Percentiles rank a stretch among this genome's conserved stretches.
Evolutionary conservation across 2,888 invertebrate genomes (phyloP).

Genomic region (Xanthia togata): DNA sequence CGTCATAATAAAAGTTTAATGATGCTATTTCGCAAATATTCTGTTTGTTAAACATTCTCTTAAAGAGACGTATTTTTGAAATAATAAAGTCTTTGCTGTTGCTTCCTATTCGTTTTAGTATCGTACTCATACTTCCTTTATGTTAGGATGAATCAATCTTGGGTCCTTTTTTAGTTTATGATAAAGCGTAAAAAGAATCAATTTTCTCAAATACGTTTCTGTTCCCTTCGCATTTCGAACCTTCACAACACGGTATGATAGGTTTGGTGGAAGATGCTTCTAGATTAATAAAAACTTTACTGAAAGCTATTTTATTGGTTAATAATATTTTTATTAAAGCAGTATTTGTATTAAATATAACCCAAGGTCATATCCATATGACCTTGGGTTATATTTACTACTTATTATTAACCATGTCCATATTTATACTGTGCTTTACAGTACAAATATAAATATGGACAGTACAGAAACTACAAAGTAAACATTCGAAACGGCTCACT

Average conservation of each 20-base stretch:
- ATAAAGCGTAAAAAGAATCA: slow-evolving; percentile 29
- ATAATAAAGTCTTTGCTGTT: slow-evolving; percentile 45
- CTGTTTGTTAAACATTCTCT: slow-evolving; percentile 61
- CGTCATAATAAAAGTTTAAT: slow-evolving; percentile 66
- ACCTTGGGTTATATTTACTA: too few relatives aligned
- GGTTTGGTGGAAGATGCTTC: background rate
- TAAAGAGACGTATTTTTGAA: slow-evolving; percentile 50
- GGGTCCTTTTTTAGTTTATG: slow-evolving; percentile 36
- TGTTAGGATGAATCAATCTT: slow-evolving; percentile 32
- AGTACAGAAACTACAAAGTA: too few relatives aligned
- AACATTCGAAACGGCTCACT: too few relatives aligned
- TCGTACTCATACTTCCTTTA: slow-evolving; percentile 12
- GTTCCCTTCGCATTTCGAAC: background rate
- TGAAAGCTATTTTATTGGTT: background rate
- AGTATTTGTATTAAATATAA: too few relatives aligned
- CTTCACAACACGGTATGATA: background rate
- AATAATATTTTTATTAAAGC: background rate
- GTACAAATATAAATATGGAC: too few relatives aligned
- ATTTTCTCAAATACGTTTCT: slow-evolving; percentile 34
- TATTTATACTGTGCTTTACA: too few relatives aligned
- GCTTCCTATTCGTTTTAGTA: slow-evolving; percentile 18
- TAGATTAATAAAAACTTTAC: background rate
- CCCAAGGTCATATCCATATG: too few relatives aligned
- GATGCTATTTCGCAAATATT: slow-evolving; percentile 62
- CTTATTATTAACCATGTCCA: too few relatives aligned